These are phyloP conservation scores for Nesometra sesokonis DNA, from an alignment of 35 echinoderm and acorn worm species.

Conservation along the genomic window DNA sequence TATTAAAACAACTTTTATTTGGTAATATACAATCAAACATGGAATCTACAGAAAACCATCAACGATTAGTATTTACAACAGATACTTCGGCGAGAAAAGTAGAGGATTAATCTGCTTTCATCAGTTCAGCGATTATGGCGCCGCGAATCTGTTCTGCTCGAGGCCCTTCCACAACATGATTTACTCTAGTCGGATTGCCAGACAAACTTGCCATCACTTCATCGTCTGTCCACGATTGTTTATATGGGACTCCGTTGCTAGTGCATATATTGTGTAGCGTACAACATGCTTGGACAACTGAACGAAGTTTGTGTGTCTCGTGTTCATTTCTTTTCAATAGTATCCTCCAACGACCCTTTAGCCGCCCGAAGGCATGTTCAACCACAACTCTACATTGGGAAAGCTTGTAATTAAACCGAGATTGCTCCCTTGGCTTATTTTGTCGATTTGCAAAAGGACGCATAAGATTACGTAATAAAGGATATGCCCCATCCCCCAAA, in stretches of 20 bases:
- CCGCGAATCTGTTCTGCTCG: background rate
- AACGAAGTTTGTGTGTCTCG: background rate
- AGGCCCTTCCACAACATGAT: background rate
- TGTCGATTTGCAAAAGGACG: background rate
- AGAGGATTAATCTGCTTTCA: background rate
- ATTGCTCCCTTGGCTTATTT: background rate
- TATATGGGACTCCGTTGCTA: background rate
- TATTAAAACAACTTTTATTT: too few species aligned
- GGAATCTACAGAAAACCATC: too few species aligned
- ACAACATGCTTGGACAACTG: background rate
- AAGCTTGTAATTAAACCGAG: conserved; percentile 13
- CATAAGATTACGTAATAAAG: background rate
- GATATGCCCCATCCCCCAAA: background rate
- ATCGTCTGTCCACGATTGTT: background rate
- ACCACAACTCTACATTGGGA: background rate
- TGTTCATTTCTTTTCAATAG: conserved; percentile 14
- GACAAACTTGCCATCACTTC: background rate
- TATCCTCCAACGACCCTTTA: conserved; percentile 33
- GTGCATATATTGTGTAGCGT: background rate
- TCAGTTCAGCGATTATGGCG: background rate
- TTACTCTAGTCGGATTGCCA: background rate
- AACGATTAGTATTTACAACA: too few species aligned
- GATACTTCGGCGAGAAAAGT: too few species aligned
- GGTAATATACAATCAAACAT: too few species aligned
- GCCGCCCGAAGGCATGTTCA: conserved; percentile 26